Evolutionary conservation across 2,888 invertebrate genomes (phyloP).

Genomic region (Eupithecia subfuscata): DNA sequence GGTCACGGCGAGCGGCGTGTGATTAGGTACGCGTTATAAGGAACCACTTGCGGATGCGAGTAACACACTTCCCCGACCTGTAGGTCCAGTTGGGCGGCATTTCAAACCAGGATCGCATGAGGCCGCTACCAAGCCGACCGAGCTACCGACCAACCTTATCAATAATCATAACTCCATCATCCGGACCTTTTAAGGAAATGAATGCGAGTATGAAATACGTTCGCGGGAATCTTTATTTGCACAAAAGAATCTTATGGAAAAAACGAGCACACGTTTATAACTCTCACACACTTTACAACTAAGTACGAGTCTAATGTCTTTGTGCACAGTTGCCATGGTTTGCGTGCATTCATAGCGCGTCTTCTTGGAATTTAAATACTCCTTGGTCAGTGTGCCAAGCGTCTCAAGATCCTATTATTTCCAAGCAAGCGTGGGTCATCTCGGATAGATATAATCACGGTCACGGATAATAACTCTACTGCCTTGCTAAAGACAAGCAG

Average conservation of each 20-base stretch:
- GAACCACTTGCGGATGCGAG: constrained; percentile 61
- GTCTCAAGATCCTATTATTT: constrained; percentile 36
- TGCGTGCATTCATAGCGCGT: constrained; percentile 39
- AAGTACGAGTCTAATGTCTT: constrained; percentile 4
- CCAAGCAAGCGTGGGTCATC: constrained; percentile 60
- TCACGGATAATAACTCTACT: constrained; percentile 50
- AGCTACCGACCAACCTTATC: constrained; percentile 41
- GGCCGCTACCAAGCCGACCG: constrained; percentile 38
- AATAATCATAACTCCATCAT: constrained; percentile 48
- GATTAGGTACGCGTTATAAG: constrained; percentile 47
- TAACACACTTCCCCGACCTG: constrained; percentile 62
- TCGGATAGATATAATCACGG: constrained; percentile 48
- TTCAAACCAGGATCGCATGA: constrained; percentile 58
- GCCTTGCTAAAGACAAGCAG: constrained; percentile 31
- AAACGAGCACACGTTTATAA: neutral
- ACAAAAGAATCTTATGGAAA: constrained; percentile 11
- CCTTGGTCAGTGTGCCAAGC: constrained; percentile 70
- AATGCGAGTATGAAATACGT: constrained; percentile 38
- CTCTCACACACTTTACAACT: constrained; percentile 5
- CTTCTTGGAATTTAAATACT: constrained; percentile 60
- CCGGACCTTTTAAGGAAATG: constrained; percentile 41
- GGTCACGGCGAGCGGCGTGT: constrained; percentile 35
- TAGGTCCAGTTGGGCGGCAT: constrained; percentile 64
- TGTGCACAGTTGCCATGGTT: neutral
- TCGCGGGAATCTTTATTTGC: constrained; percentile 37